Percentiles rank a stretch among this genome's conserved stretches.
These are phyloP conservation scores for Lagothrix lagotricha DNA, from an alignment of 2,797 vertebrate species.

Conservation along the genomic window DNA sequence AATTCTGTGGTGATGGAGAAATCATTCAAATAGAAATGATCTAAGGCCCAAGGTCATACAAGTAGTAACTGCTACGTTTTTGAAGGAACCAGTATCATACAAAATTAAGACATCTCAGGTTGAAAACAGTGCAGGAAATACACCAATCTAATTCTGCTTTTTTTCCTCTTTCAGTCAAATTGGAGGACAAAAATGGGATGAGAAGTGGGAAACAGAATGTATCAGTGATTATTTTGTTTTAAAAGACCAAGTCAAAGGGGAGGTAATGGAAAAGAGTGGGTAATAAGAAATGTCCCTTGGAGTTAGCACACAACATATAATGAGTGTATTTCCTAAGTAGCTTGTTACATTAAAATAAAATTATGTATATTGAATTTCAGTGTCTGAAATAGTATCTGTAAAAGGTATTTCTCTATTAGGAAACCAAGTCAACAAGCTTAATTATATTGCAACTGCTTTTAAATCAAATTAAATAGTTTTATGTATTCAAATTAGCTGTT, in stretches of 20 bases:
- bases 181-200: not conserved
- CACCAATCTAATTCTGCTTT: not conserved
- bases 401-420: not conserved
- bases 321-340: slow-evolving; percentile 33
- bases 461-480: slow-evolving; percentile 35
- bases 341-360: slow-evolving; percentile 15
- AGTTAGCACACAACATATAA: not conserved
- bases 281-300: not conserved
- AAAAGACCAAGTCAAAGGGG: not conserved
- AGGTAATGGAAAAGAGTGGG: not conserved
- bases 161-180: not conserved
- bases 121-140: not conserved
- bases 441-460: not conserved
- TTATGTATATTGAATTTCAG: not conserved
- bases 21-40: not conserved
- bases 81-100: not conserved
- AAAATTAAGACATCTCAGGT: not conserved
- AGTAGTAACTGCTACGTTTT: not conserved
- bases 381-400: slow-evolving; percentile 13
- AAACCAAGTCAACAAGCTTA: slow-evolving; percentile 34
- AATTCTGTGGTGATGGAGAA: not conserved
- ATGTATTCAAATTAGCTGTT: slow-evolving; percentile 12
- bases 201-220: not conserved
- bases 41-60: not conserved
- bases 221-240: not conserved